phyloP scores from a whole-genome alignment of 30 jellyfish, hydroid and myxozoan genomes.

The Aurelia coerulea region DNA sequence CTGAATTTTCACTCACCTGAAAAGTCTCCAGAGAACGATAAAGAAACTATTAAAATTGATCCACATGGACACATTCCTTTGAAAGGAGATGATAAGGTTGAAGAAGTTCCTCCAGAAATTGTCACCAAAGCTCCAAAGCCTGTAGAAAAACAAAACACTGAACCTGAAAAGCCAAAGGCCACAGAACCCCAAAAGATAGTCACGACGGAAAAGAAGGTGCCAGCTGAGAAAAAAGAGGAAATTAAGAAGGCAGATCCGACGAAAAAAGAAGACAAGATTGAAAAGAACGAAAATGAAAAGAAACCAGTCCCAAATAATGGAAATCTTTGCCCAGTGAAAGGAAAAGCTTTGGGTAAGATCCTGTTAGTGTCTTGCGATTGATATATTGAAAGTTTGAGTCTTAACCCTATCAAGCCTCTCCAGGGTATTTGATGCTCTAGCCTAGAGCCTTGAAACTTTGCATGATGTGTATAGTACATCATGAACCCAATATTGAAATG shows the following conservation, averaged over 20 bases:
- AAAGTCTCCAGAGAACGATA: background rate
- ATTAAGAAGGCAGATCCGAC: background rate
- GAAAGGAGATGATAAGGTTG: constrained; percentile 1
- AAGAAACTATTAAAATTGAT: constrained; percentile 6
- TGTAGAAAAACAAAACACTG: background rate
- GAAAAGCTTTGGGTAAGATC: too few species aligned
- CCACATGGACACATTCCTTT: constrained; percentile 45
- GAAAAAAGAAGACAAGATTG: background rate
- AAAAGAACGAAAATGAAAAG: constrained; percentile 3
- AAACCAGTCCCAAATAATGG: background rate
- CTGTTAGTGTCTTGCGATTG: too few species aligned
- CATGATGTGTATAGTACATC: too few species aligned
- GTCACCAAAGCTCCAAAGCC: constrained; percentile 11
- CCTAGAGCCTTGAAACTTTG: too few species aligned
- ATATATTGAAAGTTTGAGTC: too few species aligned
- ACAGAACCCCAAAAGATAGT: background rate
- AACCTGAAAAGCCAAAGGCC: background rate
- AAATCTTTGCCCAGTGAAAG: background rate
- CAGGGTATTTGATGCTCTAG: too few species aligned
- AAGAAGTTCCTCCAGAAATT: constrained; percentile 35
- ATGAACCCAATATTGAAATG: too few species aligned
- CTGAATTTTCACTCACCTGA: constrained; percentile 14
- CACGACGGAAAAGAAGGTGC: background rate
- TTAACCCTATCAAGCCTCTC: too few species aligned
- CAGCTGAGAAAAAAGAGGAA: too few species aligned